Conservation (phyloP, 2,888 invertebrate species). For the Andrena chrysosceles region DNA sequence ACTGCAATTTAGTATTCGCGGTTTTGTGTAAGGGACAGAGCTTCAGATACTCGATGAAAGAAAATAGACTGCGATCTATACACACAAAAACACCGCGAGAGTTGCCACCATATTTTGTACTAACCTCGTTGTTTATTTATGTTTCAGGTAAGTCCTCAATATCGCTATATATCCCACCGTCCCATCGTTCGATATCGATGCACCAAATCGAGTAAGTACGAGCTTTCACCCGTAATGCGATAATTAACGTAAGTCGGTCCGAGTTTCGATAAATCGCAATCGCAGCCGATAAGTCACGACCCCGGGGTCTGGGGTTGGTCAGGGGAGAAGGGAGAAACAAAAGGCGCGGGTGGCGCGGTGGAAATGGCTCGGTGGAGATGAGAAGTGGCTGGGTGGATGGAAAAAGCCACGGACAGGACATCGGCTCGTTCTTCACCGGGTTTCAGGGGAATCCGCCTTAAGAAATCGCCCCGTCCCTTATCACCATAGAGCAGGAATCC, state of each 20-base stretch:
- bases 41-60: too few species aligned
- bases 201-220: slow-evolving; percentile 29
- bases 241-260: slow-evolving; percentile 29
- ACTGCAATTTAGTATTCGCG: too few species aligned
- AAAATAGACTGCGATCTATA: too few species aligned
- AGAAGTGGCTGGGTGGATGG: slow-evolving; percentile 46
- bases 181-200: neutral
- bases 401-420: slow-evolving; percentile 57
- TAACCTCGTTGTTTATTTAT: slow-evolving; percentile 39
- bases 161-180: neutral
- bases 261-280: slow-evolving; percentile 19
- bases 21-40: too few species aligned
- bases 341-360: slow-evolving; percentile 3
- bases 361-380: slow-evolving; percentile 32
- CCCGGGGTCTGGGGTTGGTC: neutral
- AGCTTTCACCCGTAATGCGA: slow-evolving; percentile 12
- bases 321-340: neutral
- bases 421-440: slow-evolving; percentile 63
- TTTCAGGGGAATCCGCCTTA: slow-evolving; percentile 73
- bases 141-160: slow-evolving; percentile 61
- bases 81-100: too few species aligned
- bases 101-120: neutral
- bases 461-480: slow-evolving; percentile 76
- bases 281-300: slow-evolving; percentile 34
- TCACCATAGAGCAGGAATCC: slow-evolving; percentile 74